Evolutionary conservation across 2,888 invertebrate genomes (phyloP), one percentile per base, ranked within the genome.

Genomic region (Crocallis elinguaria): DNA sequence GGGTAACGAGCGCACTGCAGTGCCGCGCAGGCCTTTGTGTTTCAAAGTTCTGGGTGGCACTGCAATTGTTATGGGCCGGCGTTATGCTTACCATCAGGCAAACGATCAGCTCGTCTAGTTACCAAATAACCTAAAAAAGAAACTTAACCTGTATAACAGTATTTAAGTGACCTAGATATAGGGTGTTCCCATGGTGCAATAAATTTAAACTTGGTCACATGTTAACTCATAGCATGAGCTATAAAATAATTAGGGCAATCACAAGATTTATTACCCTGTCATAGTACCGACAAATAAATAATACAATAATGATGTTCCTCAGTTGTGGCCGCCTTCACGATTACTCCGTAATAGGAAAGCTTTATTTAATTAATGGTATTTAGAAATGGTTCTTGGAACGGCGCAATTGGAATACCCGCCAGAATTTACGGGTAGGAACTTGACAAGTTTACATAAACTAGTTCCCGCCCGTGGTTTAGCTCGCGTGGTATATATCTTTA

Each of bases 201-300:
- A 16, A 32, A 38, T 16, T 12, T 14, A 27, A 17, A 42, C 29
- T 13, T 30, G 52, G 49, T 50, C 55, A 52, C 46, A 52, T 55
- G 51, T 53, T 50, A 55, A 56, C 44, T n/a, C n/a, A n/a, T n/a
- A n/a, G 50, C 32, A 44, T 39, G 37, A 35, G 32, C 49, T 25
- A 45, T 54, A 57, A 57, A 60, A 54, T 60, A 60, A 60, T 57
- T 60, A 57, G 57, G 43, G 33, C 60, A 56, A 60, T 57, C 48
- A 38, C 21, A 60, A 48, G 50, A 56, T 53, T 53, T 60, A 59
- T 49, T 29, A 49, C 21, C 16, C 25, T 35, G 48, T 38, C 48
- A 27, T 35, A 54, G 43, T 23, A 30, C 17, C 11, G 14, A 35
- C 36, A 36, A 29, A 42, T 49, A 42, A 42, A 49, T 49, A 38